Base-by-base conservation (phyloP, 1,140 invertebrate genomes). In the Atta texana region DNA sequence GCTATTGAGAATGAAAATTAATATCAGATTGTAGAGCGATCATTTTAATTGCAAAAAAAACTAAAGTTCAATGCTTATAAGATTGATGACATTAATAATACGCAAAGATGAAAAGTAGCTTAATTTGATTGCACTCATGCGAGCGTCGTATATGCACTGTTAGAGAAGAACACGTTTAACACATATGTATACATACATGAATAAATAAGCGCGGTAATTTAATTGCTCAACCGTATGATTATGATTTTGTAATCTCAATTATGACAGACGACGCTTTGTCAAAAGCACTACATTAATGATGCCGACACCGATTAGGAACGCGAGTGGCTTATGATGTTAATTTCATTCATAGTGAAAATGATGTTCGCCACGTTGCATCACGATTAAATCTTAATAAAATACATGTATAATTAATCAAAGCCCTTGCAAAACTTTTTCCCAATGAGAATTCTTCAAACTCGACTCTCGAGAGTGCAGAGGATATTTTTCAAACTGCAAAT, bases 271-370 rank as follows among this genome's bases (percentile, higher is more conserved):
- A 84, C 49, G 14, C n/a, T 51, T 14, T 49, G 34, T 34, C 69
- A 75, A 31, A 14, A 51, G 69, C 39, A 34, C 14, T 49, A 24
- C 28, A 39, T 84, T 51, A 61, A 75, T 28, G 55, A 51, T 75
- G 80, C 69, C 57, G 63, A 59, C 64, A 6, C 8, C 24, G n/a
- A 84, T 84, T 61, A 59, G 12, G 51, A 74, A 74, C 14, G 39
- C 53, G 44, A 82, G 28, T 82, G 55, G 39, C 21, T 7, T 74
- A 74, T 18, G 28, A 84, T 61, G 55, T 75, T 63, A 75, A 84
- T 75, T n/a, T 84, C 69, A 59, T 34, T 74, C 69, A 75, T 69
- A 24, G 51, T 49, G 39, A 53, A 14, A 31, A 61, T 31, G 55
- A 75, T 82, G 44, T n/a, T 74, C 18, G 21, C 16, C 7, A 6